Evolutionary conservation across 2,888 invertebrate species (phyloP).

Genomic region (Encarsia formosa): DNA sequence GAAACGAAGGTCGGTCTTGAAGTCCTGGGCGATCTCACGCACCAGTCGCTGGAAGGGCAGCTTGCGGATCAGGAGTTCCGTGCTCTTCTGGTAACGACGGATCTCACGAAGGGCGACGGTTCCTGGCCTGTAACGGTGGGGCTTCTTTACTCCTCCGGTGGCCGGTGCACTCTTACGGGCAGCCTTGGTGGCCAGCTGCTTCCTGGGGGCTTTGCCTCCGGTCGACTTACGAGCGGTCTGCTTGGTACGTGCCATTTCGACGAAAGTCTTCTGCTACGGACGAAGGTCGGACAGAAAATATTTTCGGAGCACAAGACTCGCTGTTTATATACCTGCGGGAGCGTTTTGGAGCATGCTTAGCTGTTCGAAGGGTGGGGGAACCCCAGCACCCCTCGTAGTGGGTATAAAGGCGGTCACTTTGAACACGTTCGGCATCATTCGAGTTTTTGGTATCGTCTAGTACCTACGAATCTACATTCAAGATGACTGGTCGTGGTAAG

Average conservation of each 20-base stretch:
- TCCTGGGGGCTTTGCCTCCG: slow-evolving; percentile 4
- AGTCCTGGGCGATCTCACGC: slow-evolving; percentile 10
- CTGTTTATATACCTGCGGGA: too few species aligned
- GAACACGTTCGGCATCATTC: too few species aligned
- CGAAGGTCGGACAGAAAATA: too few species aligned
- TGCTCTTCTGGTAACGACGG: slow-evolving; percentile 7
- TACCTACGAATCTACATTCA: too few species aligned
- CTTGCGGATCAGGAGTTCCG: slow-evolving; percentile 7
- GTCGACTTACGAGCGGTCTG: slow-evolving; percentile 8
- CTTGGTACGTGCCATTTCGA: slow-evolving; percentile 11
- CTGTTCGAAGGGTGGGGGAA: too few species aligned
- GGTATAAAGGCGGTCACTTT: too few species aligned
- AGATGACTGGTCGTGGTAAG: too few species aligned
- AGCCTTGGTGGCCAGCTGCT: slow-evolving; percentile 4
- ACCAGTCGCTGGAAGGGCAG: slow-evolving; percentile 8
- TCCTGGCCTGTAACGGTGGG: slow-evolving; percentile 9
- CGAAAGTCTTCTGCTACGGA: too few species aligned
- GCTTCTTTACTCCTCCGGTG: slow-evolving; percentile 11
- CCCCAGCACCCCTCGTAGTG: too few species aligned
- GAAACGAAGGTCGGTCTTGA: slow-evolving; percentile 9
- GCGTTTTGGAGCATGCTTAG: too few species aligned
- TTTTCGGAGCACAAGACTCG: too few species aligned
- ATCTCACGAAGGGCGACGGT: slow-evolving; percentile 11
- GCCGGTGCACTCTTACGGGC: slow-evolving; percentile 7
- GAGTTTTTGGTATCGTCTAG: too few species aligned